Percentiles rank a stretch among this genome's conserved stretches.
Conservation (phyloP, 2,888 invertebrate species). For the Lampropteryx suffumata region DNA sequence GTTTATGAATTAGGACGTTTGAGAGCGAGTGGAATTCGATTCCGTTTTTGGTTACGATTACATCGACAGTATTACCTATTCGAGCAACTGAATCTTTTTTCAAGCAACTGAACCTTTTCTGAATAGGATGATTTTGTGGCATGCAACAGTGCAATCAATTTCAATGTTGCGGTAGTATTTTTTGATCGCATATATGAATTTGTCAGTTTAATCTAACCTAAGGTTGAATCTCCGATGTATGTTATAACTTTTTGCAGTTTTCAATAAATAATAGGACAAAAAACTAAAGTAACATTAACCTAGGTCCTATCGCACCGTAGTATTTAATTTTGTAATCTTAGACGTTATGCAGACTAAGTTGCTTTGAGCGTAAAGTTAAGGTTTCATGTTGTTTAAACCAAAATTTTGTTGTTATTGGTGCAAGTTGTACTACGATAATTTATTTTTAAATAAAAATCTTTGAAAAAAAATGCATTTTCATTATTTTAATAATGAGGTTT, state of each 20-base stretch:
- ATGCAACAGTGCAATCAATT: too few species aligned
- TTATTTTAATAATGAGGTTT: too few species aligned
- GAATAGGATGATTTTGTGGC: too few species aligned
- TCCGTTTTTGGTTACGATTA: conserved; percentile 29
- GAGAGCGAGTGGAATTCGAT: conserved; percentile 17
- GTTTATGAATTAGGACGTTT: background rate
- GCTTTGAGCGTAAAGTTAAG: conserved; percentile 73
- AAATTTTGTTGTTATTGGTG: conserved; percentile 82
- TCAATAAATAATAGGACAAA: conserved; percentile 37
- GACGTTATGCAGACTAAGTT: conserved; percentile 53
- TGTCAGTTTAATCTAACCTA: conserved; percentile 32
- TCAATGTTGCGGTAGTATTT: too few species aligned
- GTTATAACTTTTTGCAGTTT: conserved; percentile 34
- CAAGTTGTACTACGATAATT: conserved; percentile 81
- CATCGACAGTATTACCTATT: background rate
- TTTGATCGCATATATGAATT: too few species aligned
- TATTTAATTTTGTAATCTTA: conserved; percentile 61
- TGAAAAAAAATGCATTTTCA: conserved; percentile 44
- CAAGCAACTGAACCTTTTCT: too few species aligned
- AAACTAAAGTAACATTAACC: conserved; percentile 42
- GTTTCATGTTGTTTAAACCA: conserved; percentile 77
- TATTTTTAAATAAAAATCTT: conserved; percentile 80
- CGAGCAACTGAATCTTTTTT: too few species aligned
- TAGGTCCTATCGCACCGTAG: conserved; percentile 59
- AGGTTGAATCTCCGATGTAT: conserved; percentile 38